Conservation (phyloP, 2,888 invertebrate genomes). For the Diarsia rubi region DNA sequence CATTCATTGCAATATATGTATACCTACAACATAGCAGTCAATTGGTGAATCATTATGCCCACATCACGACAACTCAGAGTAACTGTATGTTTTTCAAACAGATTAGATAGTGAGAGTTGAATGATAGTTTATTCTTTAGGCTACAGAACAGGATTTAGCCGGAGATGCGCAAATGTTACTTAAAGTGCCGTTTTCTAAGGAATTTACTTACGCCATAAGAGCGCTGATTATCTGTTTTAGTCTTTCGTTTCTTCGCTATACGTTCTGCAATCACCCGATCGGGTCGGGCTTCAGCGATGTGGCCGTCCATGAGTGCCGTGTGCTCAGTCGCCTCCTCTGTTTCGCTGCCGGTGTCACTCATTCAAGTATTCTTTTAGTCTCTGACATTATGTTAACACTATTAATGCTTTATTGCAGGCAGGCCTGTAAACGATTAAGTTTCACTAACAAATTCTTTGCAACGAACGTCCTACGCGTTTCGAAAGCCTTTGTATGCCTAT, state of each 20-base stretch:
- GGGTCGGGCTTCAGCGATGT: slow-evolving; percentile 93
- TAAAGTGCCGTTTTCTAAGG: not conserved
- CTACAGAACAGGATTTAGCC: not conserved
- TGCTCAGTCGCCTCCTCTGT: slow-evolving; percentile 93
- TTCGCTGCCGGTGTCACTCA: slow-evolving; percentile 87
- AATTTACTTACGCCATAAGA: slow-evolving; percentile 88
- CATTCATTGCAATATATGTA: not conserved
- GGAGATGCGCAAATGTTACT: not conserved
- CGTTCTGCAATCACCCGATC: slow-evolving; percentile 90
- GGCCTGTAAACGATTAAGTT: slow-evolving; percentile 30
- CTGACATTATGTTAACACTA: slow-evolving; percentile 71
- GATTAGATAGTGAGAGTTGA: slow-evolving; percentile 59
- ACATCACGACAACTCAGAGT: not conserved
- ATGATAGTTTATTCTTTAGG: slow-evolving; percentile 26
- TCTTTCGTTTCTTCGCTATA: slow-evolving; percentile 90
- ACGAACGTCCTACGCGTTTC: slow-evolving; percentile 13
- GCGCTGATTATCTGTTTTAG: slow-evolving; percentile 88
- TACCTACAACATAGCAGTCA: not conserved
- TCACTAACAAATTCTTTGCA: slow-evolving; percentile 25
- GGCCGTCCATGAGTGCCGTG: slow-evolving; percentile 96
- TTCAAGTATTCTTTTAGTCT: slow-evolving; percentile 77
- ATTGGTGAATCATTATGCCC: slow-evolving; percentile 15
- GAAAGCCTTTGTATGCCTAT: not conserved
- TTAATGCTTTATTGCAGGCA: slow-evolving; percentile 18
- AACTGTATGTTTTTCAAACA: slow-evolving; percentile 18